Conservation (phyloP, 2,888 invertebrate genomes). For the Perithous albicinctus region DNA sequence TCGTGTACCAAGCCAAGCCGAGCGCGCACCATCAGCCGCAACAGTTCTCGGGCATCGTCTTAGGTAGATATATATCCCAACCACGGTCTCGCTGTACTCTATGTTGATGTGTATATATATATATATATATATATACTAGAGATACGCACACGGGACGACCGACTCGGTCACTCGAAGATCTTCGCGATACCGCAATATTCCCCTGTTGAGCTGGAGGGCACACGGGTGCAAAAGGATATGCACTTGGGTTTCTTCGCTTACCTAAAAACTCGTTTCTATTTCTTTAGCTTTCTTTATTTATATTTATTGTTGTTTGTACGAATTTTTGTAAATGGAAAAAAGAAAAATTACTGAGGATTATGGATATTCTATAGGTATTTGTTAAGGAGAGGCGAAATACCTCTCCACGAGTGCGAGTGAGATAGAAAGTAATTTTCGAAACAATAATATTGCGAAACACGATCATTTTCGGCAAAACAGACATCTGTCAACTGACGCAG, state of each 20-base stretch:
- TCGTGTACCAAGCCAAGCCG: conserved; percentile 45
- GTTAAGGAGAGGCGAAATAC: too few species aligned
- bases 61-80: conserved; percentile 38
- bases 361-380: too few species aligned
- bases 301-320: not conserved
- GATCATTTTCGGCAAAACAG: too few species aligned
- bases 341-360: too few species aligned
- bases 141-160: conserved; percentile 17
- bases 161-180: conserved; percentile 43
- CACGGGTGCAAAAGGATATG: conserved; percentile 22
- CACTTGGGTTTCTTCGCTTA: conserved; percentile 14
- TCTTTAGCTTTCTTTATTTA: conserved; percentile 25
- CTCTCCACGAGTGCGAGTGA: too few species aligned
- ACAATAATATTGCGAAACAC: too few species aligned
- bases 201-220: conserved; percentile 14
- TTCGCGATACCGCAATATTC: conserved; percentile 48
- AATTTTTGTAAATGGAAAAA: not conserved
- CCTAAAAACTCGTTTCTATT: conserved; percentile 3
- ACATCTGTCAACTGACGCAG: too few species aligned
- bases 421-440: too few species aligned
- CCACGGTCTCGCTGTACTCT: not conserved
- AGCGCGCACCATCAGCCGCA: conserved; percentile 37
- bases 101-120: too few species aligned
- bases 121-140: not conserved
- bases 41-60: conserved; percentile 46